phyloP scores from a whole-genome alignment of 1,140 invertebrate genomes.

The Thaumetopoea pityocampa region DNA sequence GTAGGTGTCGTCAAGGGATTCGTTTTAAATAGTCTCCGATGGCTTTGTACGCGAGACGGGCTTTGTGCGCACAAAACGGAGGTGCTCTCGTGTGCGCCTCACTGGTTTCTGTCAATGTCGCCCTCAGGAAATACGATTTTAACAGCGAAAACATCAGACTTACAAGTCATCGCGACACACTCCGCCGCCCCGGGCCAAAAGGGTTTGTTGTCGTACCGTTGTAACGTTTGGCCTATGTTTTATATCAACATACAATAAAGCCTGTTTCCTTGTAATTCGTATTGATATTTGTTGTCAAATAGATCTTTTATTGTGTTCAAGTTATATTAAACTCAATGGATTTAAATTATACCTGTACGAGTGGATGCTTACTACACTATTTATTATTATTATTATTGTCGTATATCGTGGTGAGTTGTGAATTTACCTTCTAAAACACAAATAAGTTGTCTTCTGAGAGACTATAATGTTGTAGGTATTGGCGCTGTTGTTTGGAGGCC shows the following conservation, averaged over 20 bases:
- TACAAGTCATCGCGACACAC: slow-evolving; percentile 64
- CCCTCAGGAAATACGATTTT: slow-evolving; percentile 71
- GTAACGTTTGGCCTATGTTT: slow-evolving; percentile 52
- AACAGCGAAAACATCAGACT: slow-evolving; percentile 70
- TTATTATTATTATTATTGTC: too few relatives aligned
- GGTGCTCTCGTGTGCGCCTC: slow-evolving; percentile 53
- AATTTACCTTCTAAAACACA: too few relatives aligned
- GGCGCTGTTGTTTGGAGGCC: too few relatives aligned
- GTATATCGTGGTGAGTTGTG: too few relatives aligned
- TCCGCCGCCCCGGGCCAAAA: slow-evolving; percentile 62
- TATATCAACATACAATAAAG: slow-evolving; percentile 34
- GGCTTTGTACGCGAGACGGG: slow-evolving; percentile 48
- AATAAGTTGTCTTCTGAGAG: too few relatives aligned
- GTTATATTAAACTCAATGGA: slow-evolving; percentile 13
- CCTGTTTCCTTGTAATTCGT: slow-evolving; percentile 8
- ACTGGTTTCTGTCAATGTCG: slow-evolving; percentile 54
- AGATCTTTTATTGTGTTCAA: slow-evolving; percentile 5
- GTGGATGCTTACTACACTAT: too few relatives aligned
- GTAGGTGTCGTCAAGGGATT: slow-evolving; percentile 55
- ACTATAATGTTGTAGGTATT: too few relatives aligned
- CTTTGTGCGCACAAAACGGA: slow-evolving; percentile 47
- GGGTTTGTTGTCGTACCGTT: slow-evolving; percentile 62
- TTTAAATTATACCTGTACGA: slow-evolving; percentile 2
- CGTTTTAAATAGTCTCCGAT: slow-evolving; percentile 57
- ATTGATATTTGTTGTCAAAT: slow-evolving; percentile 11